Evolutionary conservation across 2,797 vertebrate species (phyloP), one percentile per base, ranked within the genome.

Genomic region (Paratrypauchen microcephalus): DNA sequence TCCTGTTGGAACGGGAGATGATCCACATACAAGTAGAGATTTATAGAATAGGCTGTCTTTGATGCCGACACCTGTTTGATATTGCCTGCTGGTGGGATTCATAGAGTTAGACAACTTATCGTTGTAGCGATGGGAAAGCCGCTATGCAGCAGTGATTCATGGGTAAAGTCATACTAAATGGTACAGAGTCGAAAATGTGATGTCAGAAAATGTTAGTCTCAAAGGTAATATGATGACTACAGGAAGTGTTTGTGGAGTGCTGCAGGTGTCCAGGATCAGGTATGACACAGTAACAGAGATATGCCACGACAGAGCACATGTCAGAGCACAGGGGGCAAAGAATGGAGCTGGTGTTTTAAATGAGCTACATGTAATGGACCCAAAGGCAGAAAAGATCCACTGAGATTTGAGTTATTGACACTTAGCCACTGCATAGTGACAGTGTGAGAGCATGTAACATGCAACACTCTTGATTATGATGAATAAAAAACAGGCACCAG

Each of bases 61-160:
- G 90, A 93, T 89, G 90, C 85, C 78, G 89, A 91, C 88, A 89
- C 93, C 88, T 92, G 90, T 90, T 92, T 90, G 88, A 92, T 90
- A 91, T 88, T 85, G 82, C 83, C 85, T 88, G 88, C 91, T 78
- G 68, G 76, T 79, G 70, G 88, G 86, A 90, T 88, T 81, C 89
- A 88, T 86, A 86, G 84, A 86, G 5, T 83, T 87, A 85, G 74
- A 82, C 72, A 82, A 88, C 82, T 88, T 84, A 86, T 83, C 84
- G 21, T 82, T 32, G 81, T 74, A 63, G 71, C 83, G 74, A 70
- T 80, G 76, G 83, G 88, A 85, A 89, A 89, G 70, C 55, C 80
- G 89, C 77, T 76, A 69, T 48, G n/a, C 52, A 66, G 75, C 68
- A 54, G 72, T 89, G 86, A 91, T 79, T 91, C 87, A 88, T 30